Percentiles rank a stretch among this genome's conserved stretches.
Evolutionary conservation across 1,140 invertebrate genomes (phyloP).

Genomic region (Campoletis sonorensis): DNA sequence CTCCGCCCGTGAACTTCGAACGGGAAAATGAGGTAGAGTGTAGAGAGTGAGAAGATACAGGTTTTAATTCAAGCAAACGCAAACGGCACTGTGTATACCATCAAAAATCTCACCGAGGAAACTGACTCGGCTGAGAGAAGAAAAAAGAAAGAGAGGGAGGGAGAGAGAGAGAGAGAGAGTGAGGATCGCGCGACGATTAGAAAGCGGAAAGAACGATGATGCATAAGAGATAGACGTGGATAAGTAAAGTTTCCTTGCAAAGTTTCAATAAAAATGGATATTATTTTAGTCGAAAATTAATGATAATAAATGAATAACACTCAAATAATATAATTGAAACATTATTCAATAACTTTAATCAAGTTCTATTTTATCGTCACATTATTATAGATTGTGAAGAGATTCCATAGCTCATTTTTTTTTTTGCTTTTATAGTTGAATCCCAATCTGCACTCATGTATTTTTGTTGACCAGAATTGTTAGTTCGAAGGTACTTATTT

Average conservation of each 20-base stretch:
- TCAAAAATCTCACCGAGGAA: not conserved
- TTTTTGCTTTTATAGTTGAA: too few relatives aligned
- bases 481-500: too few relatives aligned
- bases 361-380: too few relatives aligned
- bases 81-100: slow-evolving; percentile 1
- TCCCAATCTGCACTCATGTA: too few relatives aligned
- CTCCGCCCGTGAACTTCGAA: not conserved
- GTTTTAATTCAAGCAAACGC: not conserved
- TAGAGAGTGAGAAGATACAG: slow-evolving; percentile 16
- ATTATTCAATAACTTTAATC: too few relatives aligned
- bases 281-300: not conserved
- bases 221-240: not conserved
- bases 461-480: too few relatives aligned
- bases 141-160: not conserved
- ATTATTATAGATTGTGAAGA: too few relatives aligned
- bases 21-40: not conserved
- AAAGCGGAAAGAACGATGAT: not conserved
- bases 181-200: slow-evolving; percentile 1
- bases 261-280: not conserved
- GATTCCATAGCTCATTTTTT: too few relatives aligned
- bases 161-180: too few relatives aligned
- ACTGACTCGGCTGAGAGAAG: not conserved
- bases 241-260: not conserved
- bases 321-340: not conserved
- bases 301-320: not conserved